Percentiles rank a stretch among this genome's conserved stretches.
Evolutionary conservation across 1,140 invertebrate species (phyloP).

Genomic region (Cherax destructor): DNA sequence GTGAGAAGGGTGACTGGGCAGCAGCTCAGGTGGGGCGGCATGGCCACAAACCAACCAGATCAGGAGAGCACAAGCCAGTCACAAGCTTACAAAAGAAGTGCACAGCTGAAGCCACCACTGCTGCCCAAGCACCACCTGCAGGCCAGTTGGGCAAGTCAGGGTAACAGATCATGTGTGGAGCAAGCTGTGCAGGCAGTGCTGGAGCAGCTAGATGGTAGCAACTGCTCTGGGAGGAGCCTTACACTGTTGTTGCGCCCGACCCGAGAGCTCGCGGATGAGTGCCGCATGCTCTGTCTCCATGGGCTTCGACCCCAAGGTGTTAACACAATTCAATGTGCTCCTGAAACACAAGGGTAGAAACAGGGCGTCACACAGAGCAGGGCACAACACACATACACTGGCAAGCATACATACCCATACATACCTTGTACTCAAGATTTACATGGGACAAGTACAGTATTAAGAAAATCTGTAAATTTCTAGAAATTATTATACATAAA

Average conservation of each 20-base stretch:
- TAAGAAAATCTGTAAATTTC: conserved; percentile 2
- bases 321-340: conserved; percentile 72
- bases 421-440: background rate
- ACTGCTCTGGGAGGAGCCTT: conserved; percentile 47
- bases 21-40: conserved; percentile 35
- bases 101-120: conserved; percentile 31
- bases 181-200: background rate
- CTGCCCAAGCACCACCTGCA: conserved; percentile 17
- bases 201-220: background rate
- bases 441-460: background rate
- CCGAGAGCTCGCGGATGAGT: conserved; percentile 70
- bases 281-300: conserved; percentile 70
- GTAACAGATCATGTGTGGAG: background rate
- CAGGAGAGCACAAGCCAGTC: conserved; percentile 46
- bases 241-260: conserved; percentile 70
- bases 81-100: conserved; percentile 46
- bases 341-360: conserved; percentile 68
- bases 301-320: conserved; percentile 71
- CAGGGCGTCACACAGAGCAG: conserved; percentile 41
- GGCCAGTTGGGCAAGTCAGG: conserved; percentile 13
- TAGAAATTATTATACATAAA: background rate
- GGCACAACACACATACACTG: conserved; percentile 6
- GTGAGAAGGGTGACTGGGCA: conserved; percentile 29
- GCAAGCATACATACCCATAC: conserved; percentile 26
- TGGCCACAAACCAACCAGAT: conserved; percentile 37